Conservation (phyloP, 1,140 invertebrate species). For the Apis dorsata region DNA sequence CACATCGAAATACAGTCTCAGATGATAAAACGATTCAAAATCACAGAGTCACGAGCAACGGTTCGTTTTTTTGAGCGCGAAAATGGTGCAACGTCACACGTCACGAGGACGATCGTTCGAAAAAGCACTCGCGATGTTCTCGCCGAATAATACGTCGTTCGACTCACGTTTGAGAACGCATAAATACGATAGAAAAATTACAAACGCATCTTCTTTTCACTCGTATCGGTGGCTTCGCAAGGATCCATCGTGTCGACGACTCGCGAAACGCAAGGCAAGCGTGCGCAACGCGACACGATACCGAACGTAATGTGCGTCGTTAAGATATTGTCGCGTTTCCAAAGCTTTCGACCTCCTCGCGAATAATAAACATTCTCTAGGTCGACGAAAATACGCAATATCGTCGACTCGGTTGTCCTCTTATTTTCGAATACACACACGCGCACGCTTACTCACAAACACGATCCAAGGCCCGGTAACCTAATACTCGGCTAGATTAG, state of each 20-base stretch:
- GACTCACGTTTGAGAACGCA: background rate
- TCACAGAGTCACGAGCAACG: constrained; percentile 18
- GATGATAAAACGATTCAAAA: background rate
- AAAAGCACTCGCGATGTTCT: background rate
- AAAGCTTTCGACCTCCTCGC: background rate
- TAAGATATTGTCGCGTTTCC: background rate
- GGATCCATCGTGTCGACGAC: constrained; percentile 23
- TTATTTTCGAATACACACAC: constrained; percentile 22
- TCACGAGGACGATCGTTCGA: background rate
- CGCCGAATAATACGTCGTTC: background rate
- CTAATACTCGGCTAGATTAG: constrained; percentile 66
- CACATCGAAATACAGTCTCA: background rate
- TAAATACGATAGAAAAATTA: constrained; percentile 20
- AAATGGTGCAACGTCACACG: constrained; percentile 4
- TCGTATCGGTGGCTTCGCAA: constrained; percentile 18
- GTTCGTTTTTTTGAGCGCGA: constrained; percentile 15
- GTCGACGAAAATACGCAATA: background rate
- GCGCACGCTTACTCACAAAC: constrained; percentile 24
- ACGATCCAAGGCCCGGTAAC: constrained; percentile 37
- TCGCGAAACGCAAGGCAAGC: constrained; percentile 15
- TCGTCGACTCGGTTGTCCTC: background rate
- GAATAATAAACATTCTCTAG: background rate
- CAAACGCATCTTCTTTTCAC: constrained; percentile 1
- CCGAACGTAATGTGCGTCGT: background rate
- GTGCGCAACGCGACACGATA: constrained; percentile 25